phyloP scores from a whole-genome alignment of 2,888 invertebrate species.

The Morinoia aosen region DNA sequence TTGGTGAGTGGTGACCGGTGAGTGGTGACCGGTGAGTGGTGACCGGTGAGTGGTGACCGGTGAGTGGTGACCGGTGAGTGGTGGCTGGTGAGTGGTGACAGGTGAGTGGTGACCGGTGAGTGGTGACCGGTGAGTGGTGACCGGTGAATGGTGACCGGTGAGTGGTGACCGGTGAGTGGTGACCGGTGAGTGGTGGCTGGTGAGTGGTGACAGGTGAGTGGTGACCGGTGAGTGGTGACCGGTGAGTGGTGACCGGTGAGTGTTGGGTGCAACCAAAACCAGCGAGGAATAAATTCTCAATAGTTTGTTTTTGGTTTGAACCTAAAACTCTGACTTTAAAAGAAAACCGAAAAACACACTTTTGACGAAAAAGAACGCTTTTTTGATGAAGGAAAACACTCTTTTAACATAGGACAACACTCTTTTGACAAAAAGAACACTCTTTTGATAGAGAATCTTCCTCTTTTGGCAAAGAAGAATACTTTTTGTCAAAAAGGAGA shows the following conservation, averaged over 20 bases:
- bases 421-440: too few relatives aligned
- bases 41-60: background rate
- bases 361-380: too few relatives aligned
- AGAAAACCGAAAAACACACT: too few relatives aligned
- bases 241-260: background rate
- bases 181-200: background rate
- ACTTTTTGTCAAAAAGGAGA: too few relatives aligned
- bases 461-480: too few relatives aligned
- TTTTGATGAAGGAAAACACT: too few relatives aligned
- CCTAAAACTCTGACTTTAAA: background rate
- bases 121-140: background rate
- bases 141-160: background rate
- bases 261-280: background rate
- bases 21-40: background rate
- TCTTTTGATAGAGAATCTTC: too few relatives aligned
- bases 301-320: background rate
- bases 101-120: too few relatives aligned
- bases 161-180: background rate
- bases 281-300: background rate
- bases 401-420: too few relatives aligned
- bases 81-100: too few relatives aligned
- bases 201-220: too few relatives aligned
- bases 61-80: background rate
- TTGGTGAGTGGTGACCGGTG: background rate
- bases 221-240: background rate